Base-by-base conservation (phyloP, 37 sponge, comb jelly and placozoan species). In the Chondrosia reniformis region DNA sequence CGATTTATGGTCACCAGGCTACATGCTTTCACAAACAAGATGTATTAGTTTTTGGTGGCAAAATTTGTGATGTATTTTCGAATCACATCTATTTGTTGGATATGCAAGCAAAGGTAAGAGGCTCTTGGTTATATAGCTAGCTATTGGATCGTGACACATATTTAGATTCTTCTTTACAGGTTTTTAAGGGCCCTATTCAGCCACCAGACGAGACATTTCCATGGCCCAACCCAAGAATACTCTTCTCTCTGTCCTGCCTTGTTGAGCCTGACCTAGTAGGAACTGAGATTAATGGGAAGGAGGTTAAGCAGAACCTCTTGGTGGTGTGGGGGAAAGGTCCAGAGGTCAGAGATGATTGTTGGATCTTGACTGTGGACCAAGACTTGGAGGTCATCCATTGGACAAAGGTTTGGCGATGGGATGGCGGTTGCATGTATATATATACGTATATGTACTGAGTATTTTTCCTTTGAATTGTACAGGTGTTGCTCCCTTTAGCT, bases 221-320 rank as follows among this genome's bases (percentile, higher is more conserved):
- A 15, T 69, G 72, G 72, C 72, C 72, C 41, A 13, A 39, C 12
- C 44, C 44, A 13, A 36, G 72, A 40, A 69, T 69, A 44, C 41
- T 43, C 43, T 44, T 43, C 43, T 38, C 37, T 40, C n/a, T 40
- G 1, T 69, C 44, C 43, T 39, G 41, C 10, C 10, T 69, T 41
- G 72, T 69, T 2, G 24, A 69, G n/a, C 72, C 72, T 39, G 41
- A 34, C 37, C 39, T 44, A n/a, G 37, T n/a, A n/a, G n/a, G n/a
- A n/a, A n/a, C n/a, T n/a, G n/a, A n/a, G n/a, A n/a, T 69, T 19
- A 24, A 39, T 15, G 72, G 72, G 19, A 44, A 69, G 43, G 72
- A 13, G 9, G n/a, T 59, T 13, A 30, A 59, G 61, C 61, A 59
- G 61, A 6, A 19, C 6, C n/a, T 59, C n/a, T 59, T 59, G 6